Evolutionary conservation across 2,888 invertebrate species (phyloP), one percentile per base, ranked within the genome.

Genomic region (Ephialtes manifestator): DNA sequence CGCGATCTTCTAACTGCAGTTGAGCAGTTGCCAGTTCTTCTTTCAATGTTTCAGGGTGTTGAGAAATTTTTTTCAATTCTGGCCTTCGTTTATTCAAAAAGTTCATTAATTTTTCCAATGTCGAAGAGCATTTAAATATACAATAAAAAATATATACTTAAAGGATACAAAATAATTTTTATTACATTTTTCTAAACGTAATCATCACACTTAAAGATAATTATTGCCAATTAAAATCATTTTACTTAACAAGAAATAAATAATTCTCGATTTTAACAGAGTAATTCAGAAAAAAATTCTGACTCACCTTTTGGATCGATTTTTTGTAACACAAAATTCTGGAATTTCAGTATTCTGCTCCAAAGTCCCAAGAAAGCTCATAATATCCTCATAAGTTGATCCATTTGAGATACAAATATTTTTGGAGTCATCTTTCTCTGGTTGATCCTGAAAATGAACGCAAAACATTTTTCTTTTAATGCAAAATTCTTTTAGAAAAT

Each of bases 351-450:
- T 88, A 88, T 92, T 89, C 8, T 90, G 89, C 78, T 93, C 92
- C 31, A 93, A 79, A 10, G 89, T 89, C n/a, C 87, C 90, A 24
- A 93, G 82, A 53, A 92, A 92, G 2, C 89, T 89, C 91, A 93
- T 92, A 58, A 93, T 92, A 39, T 93, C 93, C 3, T 93, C 92
- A 77, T 91, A 93, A 8, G 91, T 92, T 0, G 91, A 90, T 11
- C 87, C 86, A 18, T 76, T 89, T 0, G 86, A 48, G 4, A 68
- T 77, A n/a, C 85, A 83, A 11, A 63, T 82, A 58, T 82, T 75
- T 8, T 65, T 72, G 0, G 90, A 89, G 35, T 75, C 79, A 75
- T 93, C 93, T 79, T 88, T 91, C 28, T 93, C 93, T 10, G 92
- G 92, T 78, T 89, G 80, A n/a, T 90, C 81, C 92, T 91, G 72